Conservation (phyloP, 2,797 vertebrate species). For the Helarctos malayanus region DNA sequence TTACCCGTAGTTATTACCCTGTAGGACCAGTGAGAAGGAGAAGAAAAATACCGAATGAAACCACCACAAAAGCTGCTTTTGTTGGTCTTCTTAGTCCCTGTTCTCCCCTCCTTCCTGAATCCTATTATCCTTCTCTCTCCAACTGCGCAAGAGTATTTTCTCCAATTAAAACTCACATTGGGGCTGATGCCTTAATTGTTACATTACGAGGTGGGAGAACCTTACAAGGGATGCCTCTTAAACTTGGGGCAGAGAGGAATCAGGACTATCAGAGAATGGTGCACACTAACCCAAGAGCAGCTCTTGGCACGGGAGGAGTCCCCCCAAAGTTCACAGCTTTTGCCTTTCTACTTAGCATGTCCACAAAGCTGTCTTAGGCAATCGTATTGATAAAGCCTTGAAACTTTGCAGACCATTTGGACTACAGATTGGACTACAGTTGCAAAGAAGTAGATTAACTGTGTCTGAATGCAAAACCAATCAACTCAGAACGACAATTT, state of each 20-base stretch:
- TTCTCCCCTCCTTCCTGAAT: neutral
- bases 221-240: conserved; percentile 74
- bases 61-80: conserved; percentile 80
- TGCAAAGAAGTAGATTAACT: conserved; percentile 79
- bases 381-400: conserved; percentile 62
- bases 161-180: conserved; percentile 78
- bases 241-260: conserved; percentile 37
- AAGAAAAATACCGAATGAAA: conserved; percentile 78
- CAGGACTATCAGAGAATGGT: neutral
- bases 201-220: conserved; percentile 56
- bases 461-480: conserved; percentile 86
- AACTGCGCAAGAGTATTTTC: conserved; percentile 76
- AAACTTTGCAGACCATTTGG: conserved; percentile 84
- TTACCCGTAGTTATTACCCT: conserved; percentile 69
- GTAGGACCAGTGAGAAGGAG: conserved; percentile 71
- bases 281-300: neutral
- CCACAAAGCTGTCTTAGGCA: conserved; percentile 74
- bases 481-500: conserved; percentile 87
- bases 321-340: conserved; percentile 51
- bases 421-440: conserved; percentile 85
- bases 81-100: conserved; percentile 62
- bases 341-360: conserved; percentile 71
- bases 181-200: conserved; percentile 67
- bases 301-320: neutral
- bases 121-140: neutral